Evolutionary conservation across 1,140 invertebrate genomes (phyloP).

Genomic region (Lucilia sericata): DNA sequence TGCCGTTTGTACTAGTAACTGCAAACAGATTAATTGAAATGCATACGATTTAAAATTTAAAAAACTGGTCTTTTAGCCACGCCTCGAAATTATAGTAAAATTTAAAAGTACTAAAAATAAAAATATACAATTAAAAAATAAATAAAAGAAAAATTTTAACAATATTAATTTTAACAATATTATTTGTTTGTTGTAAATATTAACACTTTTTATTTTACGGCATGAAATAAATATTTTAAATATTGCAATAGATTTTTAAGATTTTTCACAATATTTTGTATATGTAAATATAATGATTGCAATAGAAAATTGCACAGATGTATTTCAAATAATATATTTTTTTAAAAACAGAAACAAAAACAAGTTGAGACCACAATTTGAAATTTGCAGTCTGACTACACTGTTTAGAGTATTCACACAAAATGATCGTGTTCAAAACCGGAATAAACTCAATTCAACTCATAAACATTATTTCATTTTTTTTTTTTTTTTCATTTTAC

Average conservation of each 20-base stretch:
- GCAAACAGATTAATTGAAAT: not conserved
- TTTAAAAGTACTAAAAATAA: no score
- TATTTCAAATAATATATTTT: not conserved
- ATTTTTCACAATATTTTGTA: no score
- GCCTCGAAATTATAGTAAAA: not conserved
- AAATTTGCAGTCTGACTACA: not conserved
- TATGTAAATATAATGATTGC: no score
- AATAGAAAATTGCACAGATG: not conserved
- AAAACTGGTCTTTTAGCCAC: not conserved
- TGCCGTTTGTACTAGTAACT: not conserved
- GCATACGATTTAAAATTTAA: not conserved
- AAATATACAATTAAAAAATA: no score
- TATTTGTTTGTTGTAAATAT: no score
- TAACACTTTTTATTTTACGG: no score
- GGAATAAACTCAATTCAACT: constrained; percentile 15
- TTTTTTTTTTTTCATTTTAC: constrained; percentile 14
- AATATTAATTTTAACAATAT: no score
- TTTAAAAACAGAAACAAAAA: not conserved
- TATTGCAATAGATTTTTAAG: no score
- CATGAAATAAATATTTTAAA: no score
- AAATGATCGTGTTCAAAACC: constrained; percentile 28
- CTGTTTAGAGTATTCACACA: not conserved
- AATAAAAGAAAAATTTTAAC: no score
- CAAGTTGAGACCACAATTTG: constrained; percentile 1
- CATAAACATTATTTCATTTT: constrained; percentile 36